phyloP scores from a whole-genome alignment of 2,797 vertebrate species.

The Phataginus tricuspis region DNA sequence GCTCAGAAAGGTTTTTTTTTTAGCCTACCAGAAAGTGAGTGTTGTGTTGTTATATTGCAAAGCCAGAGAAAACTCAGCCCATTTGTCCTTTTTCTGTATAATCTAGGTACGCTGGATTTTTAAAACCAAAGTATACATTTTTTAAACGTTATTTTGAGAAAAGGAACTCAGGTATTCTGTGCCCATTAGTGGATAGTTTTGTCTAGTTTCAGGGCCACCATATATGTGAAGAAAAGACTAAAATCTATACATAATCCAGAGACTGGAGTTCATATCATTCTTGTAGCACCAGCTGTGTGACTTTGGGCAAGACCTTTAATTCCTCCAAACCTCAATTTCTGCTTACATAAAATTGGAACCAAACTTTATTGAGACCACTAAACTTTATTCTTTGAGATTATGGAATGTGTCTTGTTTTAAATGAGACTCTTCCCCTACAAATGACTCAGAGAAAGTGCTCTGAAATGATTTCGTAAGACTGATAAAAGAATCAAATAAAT shows the following conservation, averaged over 20 bases:
- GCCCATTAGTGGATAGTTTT: not conserved
- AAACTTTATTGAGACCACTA: not conserved
- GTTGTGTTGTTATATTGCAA: not conserved
- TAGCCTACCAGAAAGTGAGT: not conserved
- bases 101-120: not conserved
- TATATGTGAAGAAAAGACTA: not conserved
- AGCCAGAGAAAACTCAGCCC: not conserved
- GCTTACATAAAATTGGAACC: not conserved
- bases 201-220: not conserved
- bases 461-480: not conserved
- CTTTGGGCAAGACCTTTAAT: not conserved
- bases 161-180: not conserved
- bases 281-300: not conserved
- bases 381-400: not conserved
- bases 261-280: not conserved
- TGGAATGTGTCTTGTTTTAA: not conserved
- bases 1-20: not conserved
- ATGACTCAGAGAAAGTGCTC: not conserved
- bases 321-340: not conserved
- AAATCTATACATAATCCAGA: not conserved
- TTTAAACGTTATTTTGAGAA: slow-evolving; percentile 28
- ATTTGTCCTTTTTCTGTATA: not conserved
- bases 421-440: not conserved
- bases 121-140: slow-evolving; percentile 6
- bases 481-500: not conserved